These are phyloP conservation scores for Selenia dentaria DNA, from an alignment of 2,888 invertebrate species.

Conservation along the genomic window DNA sequence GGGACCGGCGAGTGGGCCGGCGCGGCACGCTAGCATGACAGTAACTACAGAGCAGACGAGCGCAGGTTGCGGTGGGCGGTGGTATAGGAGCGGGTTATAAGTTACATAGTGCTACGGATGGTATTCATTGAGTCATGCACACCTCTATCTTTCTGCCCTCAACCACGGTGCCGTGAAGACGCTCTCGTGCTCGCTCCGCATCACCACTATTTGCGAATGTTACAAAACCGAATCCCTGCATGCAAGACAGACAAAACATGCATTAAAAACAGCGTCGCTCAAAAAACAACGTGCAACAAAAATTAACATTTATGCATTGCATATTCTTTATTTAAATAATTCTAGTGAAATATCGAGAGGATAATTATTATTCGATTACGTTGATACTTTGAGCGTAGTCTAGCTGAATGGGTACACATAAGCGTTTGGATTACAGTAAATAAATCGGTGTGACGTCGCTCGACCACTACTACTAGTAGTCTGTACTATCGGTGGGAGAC, in stretches of 20 bases:
- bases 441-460: constrained; percentile 69
- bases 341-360: constrained; percentile 80
- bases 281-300: constrained; percentile 92
- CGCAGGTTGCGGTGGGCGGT: constrained; percentile 80
- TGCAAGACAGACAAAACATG: constrained; percentile 98
- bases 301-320: constrained; percentile 87
- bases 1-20: constrained; percentile 44
- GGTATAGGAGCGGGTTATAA: constrained; percentile 86
- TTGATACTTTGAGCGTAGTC: constrained; percentile 84
- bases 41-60: constrained; percentile 84
- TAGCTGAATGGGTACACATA: constrained; percentile 83
- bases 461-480: constrained; percentile 73
- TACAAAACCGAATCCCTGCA: constrained; percentile 99
- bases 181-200: constrained; percentile 99
- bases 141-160: constrained; percentile 99
- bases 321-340: constrained; percentile 79
- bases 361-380: constrained; percentile 75
- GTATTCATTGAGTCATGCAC: constrained; percentile 93
- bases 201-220: constrained; percentile 99
- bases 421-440: constrained; percentile 80
- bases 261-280: constrained; percentile 93
- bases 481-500: constrained; percentile 70
- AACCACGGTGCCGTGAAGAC: constrained; percentile 99
- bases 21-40: constrained; percentile 75
- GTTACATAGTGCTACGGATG: constrained; percentile 86